Conservation (phyloP, 2,797 vertebrate genomes). For the Spatula clypeata region DNA sequence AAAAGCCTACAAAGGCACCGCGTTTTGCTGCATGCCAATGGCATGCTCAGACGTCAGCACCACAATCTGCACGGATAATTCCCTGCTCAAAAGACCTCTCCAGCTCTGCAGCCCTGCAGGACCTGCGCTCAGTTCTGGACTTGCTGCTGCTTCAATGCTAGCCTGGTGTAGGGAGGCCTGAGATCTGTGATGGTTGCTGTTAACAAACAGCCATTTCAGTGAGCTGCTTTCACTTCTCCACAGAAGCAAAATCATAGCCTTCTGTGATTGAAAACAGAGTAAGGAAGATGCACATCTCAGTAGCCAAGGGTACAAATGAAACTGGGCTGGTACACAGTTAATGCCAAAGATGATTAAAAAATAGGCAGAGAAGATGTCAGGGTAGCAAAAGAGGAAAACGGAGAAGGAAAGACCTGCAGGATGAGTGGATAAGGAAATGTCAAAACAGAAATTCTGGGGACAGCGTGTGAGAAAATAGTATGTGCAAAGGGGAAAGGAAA, state of each 20-base stretch:
- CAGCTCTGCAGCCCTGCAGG: neutral
- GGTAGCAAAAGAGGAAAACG: neutral
- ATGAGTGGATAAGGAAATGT: neutral
- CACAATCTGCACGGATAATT: neutral
- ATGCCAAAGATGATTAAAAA: neutral
- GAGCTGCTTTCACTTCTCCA: neutral
- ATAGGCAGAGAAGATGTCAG: neutral
- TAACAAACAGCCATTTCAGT: neutral
- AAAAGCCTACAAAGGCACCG: neutral
- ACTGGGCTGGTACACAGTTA: neutral
- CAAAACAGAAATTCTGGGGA: neutral
- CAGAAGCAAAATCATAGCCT: neutral
- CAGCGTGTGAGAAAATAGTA: neutral
- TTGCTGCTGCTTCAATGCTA: neutral
- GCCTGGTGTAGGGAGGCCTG: neutral
- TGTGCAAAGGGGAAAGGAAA: neutral
- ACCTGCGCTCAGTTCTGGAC: neutral
- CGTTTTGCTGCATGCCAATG: accelerated
- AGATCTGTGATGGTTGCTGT: neutral
- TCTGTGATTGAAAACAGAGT: neutral
- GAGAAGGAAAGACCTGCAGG: neutral
- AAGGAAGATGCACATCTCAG: neutral
- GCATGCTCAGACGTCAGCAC: neutral
- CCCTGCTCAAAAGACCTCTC: neutral
- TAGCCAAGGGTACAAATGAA: neutral